Evolutionary conservation across 2,888 invertebrate genomes (phyloP).

Genomic region (Trachelus stipa): DNA sequence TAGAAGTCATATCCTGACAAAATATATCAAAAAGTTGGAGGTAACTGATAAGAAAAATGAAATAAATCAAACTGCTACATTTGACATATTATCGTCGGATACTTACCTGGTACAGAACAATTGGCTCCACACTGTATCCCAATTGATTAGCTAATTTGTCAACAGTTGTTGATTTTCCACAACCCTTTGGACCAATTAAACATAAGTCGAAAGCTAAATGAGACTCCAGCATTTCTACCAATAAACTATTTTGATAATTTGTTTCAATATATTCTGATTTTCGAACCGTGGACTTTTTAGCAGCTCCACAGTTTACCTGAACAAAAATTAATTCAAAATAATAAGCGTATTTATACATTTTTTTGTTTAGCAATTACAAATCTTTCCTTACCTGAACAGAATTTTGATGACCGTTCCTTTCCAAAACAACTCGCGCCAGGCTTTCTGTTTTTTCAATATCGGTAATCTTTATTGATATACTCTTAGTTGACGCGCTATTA

Average conservation of each 20-base stretch:
- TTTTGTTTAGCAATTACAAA: neutral
- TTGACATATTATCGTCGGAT: neutral
- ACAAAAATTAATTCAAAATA: neutral
- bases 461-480: constrained; percentile 28
- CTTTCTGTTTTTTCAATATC: constrained; percentile 56
- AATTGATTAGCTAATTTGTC: constrained; percentile 81
- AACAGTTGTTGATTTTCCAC: constrained; percentile 89
- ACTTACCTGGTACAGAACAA: constrained; percentile 85
- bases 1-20: constrained; percentile 90
- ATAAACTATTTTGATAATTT: constrained; percentile 80
- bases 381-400: constrained; percentile 38
- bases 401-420: constrained; percentile 60
- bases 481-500: constrained; percentile 18
- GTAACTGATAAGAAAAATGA: constrained; percentile 1
- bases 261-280: constrained; percentile 74
- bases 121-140: constrained; percentile 85
- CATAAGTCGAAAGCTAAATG: constrained; percentile 88
- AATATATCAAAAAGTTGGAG: constrained; percentile 9
- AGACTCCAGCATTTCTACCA: constrained; percentile 83
- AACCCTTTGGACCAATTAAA: constrained; percentile 89
- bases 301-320: constrained; percentile 10
- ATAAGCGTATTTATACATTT: neutral
- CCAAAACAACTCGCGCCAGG: constrained; percentile 66
- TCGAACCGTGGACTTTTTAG: constrained; percentile 8
- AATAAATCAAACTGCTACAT: neutral